These are phyloP conservation scores for Mylabris phalerata DNA, from an alignment of 1,140 invertebrate species.

Conservation along the genomic window DNA sequence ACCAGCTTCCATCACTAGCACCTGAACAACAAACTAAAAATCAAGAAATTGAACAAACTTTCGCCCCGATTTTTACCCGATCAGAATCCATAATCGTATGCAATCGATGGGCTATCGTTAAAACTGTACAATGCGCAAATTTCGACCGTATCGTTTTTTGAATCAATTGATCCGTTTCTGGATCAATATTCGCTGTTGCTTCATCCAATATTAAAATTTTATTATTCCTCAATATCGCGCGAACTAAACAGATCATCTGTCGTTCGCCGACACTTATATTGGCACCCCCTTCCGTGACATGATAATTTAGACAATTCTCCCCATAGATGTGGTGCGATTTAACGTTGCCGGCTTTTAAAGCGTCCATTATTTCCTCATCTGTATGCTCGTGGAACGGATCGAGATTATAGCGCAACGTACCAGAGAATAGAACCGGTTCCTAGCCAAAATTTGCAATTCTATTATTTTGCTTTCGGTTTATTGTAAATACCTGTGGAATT, in stretches of 20 bases:
- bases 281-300: conserved; percentile 54
- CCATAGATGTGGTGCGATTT: conserved; percentile 31
- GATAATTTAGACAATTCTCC: conserved; percentile 40
- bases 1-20: conserved; percentile 39
- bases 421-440: conserved; percentile 72
- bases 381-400: conserved; percentile 69
- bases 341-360: conserved; percentile 44
- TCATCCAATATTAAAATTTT: conserved; percentile 67
- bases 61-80: conserved; percentile 23
- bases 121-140: conserved; percentile 59
- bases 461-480: conserved; percentile 42
- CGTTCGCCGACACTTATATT: conserved; percentile 65
- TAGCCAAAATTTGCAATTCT: conserved; percentile 39
- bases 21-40: conserved; percentile 2
- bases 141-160: conserved; percentile 55
- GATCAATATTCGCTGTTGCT: conserved; percentile 71
- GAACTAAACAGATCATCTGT: conserved; percentile 63
- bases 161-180: conserved; percentile 54
- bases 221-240: conserved; percentile 59
- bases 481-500: conserved; percentile 61
- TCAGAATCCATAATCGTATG: conserved; percentile 42
- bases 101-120: conserved; percentile 73
- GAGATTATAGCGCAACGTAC: conserved; percentile 68
- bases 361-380: conserved; percentile 37
- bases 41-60: neutral